phyloP scores from a whole-genome alignment of 2,113 vertebrate genomes.

The Perognathus longimembris region DNA sequence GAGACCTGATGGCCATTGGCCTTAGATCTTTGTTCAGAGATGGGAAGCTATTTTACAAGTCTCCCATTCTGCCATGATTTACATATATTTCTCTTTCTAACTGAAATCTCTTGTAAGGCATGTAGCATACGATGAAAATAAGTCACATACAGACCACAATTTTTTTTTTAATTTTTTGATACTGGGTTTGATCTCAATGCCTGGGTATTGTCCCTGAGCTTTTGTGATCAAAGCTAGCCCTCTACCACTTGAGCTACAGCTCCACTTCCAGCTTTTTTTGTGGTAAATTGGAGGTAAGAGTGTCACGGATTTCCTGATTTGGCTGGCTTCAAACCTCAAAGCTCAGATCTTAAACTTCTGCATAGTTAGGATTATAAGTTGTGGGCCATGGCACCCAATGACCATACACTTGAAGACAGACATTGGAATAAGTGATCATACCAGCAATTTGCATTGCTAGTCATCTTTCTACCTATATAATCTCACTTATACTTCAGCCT shows the following conservation, averaged over 20 bases:
- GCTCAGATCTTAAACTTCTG: too few relatives aligned
- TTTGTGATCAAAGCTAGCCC: too few relatives aligned
- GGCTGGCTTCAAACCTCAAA: too few relatives aligned
- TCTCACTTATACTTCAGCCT: neutral
- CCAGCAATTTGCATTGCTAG: neutral
- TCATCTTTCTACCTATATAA: neutral
- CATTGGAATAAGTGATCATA: neutral
- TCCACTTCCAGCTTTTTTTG: too few relatives aligned
- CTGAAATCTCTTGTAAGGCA: neutral
- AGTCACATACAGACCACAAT: neutral
- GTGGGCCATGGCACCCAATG: too few relatives aligned
- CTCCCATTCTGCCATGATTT: neutral
- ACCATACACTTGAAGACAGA: neutral
- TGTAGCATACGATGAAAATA: slow-evolving; percentile 3
- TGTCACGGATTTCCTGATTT: too few relatives aligned
- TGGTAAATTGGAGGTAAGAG: too few relatives aligned
- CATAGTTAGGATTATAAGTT: neutral
- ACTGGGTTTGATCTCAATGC: too few relatives aligned
- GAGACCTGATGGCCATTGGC: neutral
- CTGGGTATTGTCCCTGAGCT: too few relatives aligned
- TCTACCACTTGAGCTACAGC: too few relatives aligned
- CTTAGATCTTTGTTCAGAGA: neutral
- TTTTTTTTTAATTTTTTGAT: neutral
- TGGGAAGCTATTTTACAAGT: neutral
- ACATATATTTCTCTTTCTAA: neutral